Evolutionary conservation across 2,888 invertebrate genomes (phyloP).

Genomic region (Drosophila buzzatii): DNA sequence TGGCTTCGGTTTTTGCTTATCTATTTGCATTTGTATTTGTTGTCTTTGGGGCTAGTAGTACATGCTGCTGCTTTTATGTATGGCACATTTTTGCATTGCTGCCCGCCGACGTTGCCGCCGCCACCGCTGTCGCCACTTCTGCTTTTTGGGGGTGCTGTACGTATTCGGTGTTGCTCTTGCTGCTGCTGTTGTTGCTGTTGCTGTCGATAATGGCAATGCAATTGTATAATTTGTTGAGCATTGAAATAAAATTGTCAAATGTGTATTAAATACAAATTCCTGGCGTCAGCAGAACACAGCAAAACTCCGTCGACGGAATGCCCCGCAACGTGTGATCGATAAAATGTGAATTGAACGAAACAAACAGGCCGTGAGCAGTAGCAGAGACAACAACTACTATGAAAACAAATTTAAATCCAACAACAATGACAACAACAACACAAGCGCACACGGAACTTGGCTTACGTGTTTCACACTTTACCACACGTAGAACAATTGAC

Average conservation of each 20-base stretch:
- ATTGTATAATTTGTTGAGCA: conserved; percentile 72
- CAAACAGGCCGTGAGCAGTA: conserved; percentile 28
- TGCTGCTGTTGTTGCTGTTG: conserved; percentile 13
- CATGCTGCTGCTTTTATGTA: conserved; percentile 49
- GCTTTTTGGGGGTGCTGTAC: conserved; percentile 76
- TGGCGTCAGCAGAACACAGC: conserved; percentile 38
- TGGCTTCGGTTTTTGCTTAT: conserved; percentile 8
- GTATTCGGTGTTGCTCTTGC: conserved; percentile 31
- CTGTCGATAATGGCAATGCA: conserved; percentile 60
- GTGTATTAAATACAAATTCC: conserved; percentile 38
- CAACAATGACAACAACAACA: conserved; percentile 27
- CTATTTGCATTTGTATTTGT: conserved; percentile 4
- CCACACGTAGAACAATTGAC: conserved; percentile 40
- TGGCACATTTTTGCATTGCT: conserved; percentile 56
- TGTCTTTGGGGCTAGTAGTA: conserved; percentile 24
- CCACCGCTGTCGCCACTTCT: conserved; percentile 27
- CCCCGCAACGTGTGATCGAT: conserved; percentile 65
- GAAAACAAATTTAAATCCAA: conserved; percentile 20
- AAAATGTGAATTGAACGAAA: conserved; percentile 50
- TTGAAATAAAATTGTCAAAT: conserved; percentile 57
- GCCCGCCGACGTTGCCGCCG: conserved; percentile 21
- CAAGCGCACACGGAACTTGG: conserved; percentile 44
- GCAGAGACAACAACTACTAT: conserved; percentile 21
- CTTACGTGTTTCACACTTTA: conserved; percentile 61
- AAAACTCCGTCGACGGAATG: conserved; percentile 32